A percentile compares a stretch with the other conserved stretches of the same genome.
These are phyloP conservation scores for Oxycera nigricornis DNA, from an alignment of 2,888 invertebrate species.

Conservation along the genomic window DNA sequence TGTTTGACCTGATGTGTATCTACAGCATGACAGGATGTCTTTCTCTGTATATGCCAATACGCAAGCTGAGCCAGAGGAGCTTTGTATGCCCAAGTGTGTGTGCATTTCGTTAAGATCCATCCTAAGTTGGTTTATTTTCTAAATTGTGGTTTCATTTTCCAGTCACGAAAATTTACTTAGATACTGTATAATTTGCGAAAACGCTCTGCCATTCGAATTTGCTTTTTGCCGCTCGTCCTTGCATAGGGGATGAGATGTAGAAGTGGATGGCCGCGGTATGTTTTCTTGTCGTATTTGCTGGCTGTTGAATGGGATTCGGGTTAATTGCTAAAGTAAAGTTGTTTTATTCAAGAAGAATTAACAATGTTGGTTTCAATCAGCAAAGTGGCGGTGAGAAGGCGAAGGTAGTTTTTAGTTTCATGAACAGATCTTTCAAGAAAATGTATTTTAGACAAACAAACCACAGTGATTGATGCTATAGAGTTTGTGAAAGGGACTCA, in stretches of 20 bases:
- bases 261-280: slow-evolving; percentile 3
- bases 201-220: not conserved
- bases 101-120: slow-evolving; percentile 18
- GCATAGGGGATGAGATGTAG: too few relatives aligned
- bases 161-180: slow-evolving; percentile 36
- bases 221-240: not conserved
- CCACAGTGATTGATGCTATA: too few relatives aligned
- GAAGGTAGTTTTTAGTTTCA: not conserved
- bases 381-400: not conserved
- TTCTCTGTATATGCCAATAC: not conserved
- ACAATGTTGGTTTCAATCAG: slow-evolving; percentile 37
- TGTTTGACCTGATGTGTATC: not conserved
- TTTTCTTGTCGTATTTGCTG: not conserved
- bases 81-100: not conserved
- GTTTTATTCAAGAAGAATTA: slow-evolving; percentile 22
- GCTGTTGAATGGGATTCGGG: slow-evolving; percentile 19
- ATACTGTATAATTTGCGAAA: slow-evolving; percentile 32
- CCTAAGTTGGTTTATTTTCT: slow-evolving; percentile 1
- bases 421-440: too few relatives aligned
- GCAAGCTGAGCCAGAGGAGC: not conserved
- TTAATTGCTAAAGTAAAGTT: slow-evolving; percentile 33
- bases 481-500: too few relatives aligned
- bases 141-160: slow-evolving; percentile 32
- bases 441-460: too few relatives aligned
- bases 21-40: not conserved